These are phyloP conservation scores for Fulmarus glacialis DNA, from an alignment of 2,113 vertebrate genomes.

Conservation along the genomic window DNA sequence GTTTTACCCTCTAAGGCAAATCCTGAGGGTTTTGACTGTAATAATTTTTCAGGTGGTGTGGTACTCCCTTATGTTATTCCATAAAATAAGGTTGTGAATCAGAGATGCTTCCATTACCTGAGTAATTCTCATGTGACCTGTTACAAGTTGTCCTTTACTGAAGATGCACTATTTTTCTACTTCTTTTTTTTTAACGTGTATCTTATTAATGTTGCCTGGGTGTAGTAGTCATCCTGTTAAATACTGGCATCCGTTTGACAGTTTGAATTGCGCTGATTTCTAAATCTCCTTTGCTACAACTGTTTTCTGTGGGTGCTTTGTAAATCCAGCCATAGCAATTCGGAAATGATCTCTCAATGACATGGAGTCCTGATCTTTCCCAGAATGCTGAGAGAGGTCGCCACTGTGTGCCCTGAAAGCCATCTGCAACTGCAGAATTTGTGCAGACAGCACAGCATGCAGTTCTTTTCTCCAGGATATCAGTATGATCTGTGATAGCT, in stretches of 20 bases:
- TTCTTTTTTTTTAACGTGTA: background rate
- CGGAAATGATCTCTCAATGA: background rate
- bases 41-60: background rate
- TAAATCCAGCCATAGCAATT: background rate
- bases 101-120: background rate
- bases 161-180: background rate
- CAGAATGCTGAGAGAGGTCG: background rate
- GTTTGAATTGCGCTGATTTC: background rate
- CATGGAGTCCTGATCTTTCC: background rate
- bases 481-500: background rate
- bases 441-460: background rate
- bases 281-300: fast-evolving
- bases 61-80: background rate
- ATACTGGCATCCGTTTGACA: background rate
- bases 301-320: background rate
- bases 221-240: background rate
- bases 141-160: background rate
- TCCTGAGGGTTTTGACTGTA: background rate
- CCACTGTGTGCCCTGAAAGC: background rate
- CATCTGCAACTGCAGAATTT: background rate
- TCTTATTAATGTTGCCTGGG: background rate
- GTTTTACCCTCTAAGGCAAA: background rate
- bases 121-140: background rate
- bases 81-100: background rate
- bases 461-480: background rate